Base-by-base conservation (phyloP, 2,113 vertebrate genomes). In the Phocoena sinus region DNA sequence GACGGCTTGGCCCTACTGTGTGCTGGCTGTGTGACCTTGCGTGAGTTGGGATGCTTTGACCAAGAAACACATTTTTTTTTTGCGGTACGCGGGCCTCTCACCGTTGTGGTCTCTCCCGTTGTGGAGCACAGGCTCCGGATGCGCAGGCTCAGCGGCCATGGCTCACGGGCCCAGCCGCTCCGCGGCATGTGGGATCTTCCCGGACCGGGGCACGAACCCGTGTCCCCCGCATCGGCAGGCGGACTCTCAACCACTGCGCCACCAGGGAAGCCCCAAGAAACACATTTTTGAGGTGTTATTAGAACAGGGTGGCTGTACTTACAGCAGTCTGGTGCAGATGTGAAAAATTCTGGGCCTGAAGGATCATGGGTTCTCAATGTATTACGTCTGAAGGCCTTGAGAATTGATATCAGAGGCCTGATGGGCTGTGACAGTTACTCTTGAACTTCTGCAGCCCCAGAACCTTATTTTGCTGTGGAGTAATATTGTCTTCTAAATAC, bases 331-430 rank as follows among this genome's bases (percentile, higher is more conserved):
- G 41, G 10, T 38, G 26, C 21, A 33, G 36, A 6, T 5, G 21
- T 50, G 41, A 25, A 38, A 11, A 56, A 10, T 38, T 18, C 38
- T 56, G 62, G 79, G 18, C 41, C 23, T 10, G 21, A 21, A 36
- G 53, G 58, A 23, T 36, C 33, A 6, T 2, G 13, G 38, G 23
- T 62, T 41, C 7, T 14, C 7, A 0, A 0, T 4, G 33, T 10
- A 0, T 21, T 36, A 1, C 8, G 7, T 44, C 36, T 2, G 2
- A 68, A 79, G 65, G 25, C 44, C 36, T 56, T 26, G 74, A 68
- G 68, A 41, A 18, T 26, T 5, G 17, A 15, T 8, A 0, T 21
- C 17, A 8, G 76, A 88, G 86, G 21, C 14, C 53, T 11, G 5
- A 20, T 10, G 2, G 33, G 25, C 65, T 10, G 36, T 28, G 71